Evolutionary conservation across 2,888 invertebrate genomes (phyloP).

Genomic region (Amiota mariae): DNA sequence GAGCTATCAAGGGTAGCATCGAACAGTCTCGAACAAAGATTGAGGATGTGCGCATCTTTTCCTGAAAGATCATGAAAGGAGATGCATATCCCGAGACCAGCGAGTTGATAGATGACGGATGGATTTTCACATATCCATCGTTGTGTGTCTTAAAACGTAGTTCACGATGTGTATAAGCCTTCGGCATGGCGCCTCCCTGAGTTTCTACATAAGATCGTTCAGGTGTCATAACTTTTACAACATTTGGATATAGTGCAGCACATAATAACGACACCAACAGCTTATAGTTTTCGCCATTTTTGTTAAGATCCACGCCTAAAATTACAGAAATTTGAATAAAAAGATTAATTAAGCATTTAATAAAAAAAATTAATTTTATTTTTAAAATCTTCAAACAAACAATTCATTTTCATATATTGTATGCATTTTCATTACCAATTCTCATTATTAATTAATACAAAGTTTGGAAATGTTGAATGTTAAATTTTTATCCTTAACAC

Average conservation of each 20-base stretch:
- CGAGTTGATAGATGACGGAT: slow-evolving; percentile 86
- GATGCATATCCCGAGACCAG: slow-evolving; percentile 79
- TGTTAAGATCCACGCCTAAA: slow-evolving; percentile 77
- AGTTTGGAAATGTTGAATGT: too few relatives aligned
- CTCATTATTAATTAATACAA: too few relatives aligned
- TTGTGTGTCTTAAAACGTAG: slow-evolving; percentile 83
- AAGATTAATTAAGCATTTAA: background rate
- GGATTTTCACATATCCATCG: slow-evolving; percentile 83
- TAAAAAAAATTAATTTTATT: background rate
- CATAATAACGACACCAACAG: slow-evolving; percentile 89
- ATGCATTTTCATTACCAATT: too few relatives aligned
- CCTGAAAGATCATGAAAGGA: slow-evolving; percentile 87
- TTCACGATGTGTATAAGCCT: slow-evolving; percentile 81
- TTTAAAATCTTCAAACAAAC: background rate
- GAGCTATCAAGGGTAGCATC: slow-evolving; percentile 84
- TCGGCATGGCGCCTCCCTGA: slow-evolving; percentile 83
- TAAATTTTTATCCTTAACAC: too few relatives aligned
- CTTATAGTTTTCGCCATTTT: slow-evolving; percentile 83
- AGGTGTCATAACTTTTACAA: slow-evolving; percentile 86
- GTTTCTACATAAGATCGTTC: slow-evolving; percentile 84
- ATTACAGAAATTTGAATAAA: background rate
- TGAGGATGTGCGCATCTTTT: slow-evolving; percentile 86
- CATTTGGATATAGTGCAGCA: slow-evolving; percentile 94
- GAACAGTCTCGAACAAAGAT: slow-evolving; percentile 87
- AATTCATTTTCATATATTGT: background rate